Base-by-base conservation (phyloP, 2,888 invertebrate genomes). In the Diarsia rubi region DNA sequence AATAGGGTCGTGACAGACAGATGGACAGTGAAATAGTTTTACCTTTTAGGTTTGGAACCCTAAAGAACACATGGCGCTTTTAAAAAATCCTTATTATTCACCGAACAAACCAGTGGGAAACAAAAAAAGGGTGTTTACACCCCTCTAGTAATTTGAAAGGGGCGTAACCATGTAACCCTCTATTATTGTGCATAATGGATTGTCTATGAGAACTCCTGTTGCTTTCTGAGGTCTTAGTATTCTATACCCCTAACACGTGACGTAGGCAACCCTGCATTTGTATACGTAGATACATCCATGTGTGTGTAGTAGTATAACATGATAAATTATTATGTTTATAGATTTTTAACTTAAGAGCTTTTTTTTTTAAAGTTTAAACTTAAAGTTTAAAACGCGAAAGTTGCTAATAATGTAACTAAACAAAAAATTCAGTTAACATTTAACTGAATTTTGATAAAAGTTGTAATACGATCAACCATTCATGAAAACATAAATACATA, bases 201-300 rank as follows among this genome's bases (percentile, higher is more conserved):
- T 42, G 54, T 5, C n/a, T 45, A 31, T 19, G 3, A 68, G 68
- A 45, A 24, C 57, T 69, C 24, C 24, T 47, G 14, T 47, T 45
- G 24, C 57, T 69, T 47, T 59, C 57, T 72, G 69, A 37, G 4
- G 24, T 59, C 69, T 57, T 72, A 37, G 72, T 72, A 69, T 24
- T 72, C 0, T 24, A 59, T 4, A 59, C 57, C 45, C 57, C 47
- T 4, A 8, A 69, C 72, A 59, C 47, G 21, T 59, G 72, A 59
- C 69, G 47, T 72, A 27, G 59, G 11, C 21, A n/a, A 47, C 42
- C 21, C 21, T 21, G 21, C 19, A 37, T 52, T n/a, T 71, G 21
- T 49, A 16, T 21, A 37, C 0, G 21, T 49, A 49, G 49, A 21
- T 49, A 21, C 2, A 9, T 21, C 8, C 21, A 49, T 49, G 49